These are phyloP conservation scores for Linurgus olivaceus DNA, from an alignment of 2,797 vertebrate genomes.

Conservation along the genomic window DNA sequence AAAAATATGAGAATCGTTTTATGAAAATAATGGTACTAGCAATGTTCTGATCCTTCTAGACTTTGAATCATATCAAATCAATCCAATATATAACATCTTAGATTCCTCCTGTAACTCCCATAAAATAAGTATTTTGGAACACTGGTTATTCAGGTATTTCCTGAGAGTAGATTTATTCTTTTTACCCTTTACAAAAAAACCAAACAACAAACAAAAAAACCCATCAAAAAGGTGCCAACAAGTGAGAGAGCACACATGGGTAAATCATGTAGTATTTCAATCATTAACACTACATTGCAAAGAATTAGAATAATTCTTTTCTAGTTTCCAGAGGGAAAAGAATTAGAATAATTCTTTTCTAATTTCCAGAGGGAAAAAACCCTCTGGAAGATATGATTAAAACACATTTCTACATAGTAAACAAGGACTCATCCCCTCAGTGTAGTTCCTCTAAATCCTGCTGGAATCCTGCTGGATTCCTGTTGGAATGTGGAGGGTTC, in stretches of 20 bases:
- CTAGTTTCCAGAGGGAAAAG: no score
- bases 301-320: background rate
- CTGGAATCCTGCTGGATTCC: background rate
- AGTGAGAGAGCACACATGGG: background rate
- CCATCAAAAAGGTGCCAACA: background rate
- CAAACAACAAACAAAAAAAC: background rate
- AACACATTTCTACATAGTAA: background rate
- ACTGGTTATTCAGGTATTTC: background rate
- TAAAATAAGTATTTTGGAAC: background rate
- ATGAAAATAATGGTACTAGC: slow-evolving; percentile 24
- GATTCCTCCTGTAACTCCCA: background rate
- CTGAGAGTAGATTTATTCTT: background rate
- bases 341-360: background rate
- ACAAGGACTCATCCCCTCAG: background rate
- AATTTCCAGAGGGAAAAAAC: background rate
- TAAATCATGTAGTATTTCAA: background rate
- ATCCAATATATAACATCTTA: background rate
- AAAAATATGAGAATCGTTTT: slow-evolving; percentile 25
- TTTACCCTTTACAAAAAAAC: background rate
- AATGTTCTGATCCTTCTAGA: slow-evolving; percentile 31
- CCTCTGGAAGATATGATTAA: background rate
- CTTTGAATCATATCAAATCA: background rate
- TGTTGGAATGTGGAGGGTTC: background rate
- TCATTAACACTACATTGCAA: background rate
- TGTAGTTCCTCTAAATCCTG: background rate